Conservation (phyloP, 2,113 vertebrate species). For the Indicator indicator region DNA sequence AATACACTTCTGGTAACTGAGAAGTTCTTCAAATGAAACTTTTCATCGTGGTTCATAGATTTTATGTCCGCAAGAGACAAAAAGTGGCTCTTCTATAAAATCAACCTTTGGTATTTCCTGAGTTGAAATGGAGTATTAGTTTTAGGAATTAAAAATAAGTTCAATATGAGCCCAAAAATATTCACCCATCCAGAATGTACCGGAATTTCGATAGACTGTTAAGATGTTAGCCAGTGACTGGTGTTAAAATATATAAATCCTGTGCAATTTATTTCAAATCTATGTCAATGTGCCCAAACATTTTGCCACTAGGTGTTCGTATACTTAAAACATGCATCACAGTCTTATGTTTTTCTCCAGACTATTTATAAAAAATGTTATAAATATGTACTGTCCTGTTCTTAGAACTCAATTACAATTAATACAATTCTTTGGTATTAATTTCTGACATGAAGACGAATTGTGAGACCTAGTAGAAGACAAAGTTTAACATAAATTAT, state of each 20-base stretch:
- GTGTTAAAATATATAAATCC: neutral
- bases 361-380: neutral
- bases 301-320: neutral
- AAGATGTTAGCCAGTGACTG: neutral
- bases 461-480: neutral
- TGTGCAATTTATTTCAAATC: neutral
- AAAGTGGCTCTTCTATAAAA: neutral
- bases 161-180: neutral
- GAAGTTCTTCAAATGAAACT: neutral
- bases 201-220: neutral
- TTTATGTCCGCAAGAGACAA: neutral
- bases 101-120: neutral
- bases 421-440: neutral
- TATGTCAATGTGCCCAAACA: neutral
- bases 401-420: accelerated
- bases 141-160: neutral
- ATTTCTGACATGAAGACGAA: neutral
- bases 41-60: neutral
- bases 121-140: neutral
- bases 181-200: neutral
- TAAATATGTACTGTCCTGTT: neutral
- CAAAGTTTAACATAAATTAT: neutral
- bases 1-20: neutral
- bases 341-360: neutral
- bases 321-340: neutral